Evolutionary conservation across 1,140 invertebrate species (phyloP).

Genomic region (Stegodyphus dumicola): DNA sequence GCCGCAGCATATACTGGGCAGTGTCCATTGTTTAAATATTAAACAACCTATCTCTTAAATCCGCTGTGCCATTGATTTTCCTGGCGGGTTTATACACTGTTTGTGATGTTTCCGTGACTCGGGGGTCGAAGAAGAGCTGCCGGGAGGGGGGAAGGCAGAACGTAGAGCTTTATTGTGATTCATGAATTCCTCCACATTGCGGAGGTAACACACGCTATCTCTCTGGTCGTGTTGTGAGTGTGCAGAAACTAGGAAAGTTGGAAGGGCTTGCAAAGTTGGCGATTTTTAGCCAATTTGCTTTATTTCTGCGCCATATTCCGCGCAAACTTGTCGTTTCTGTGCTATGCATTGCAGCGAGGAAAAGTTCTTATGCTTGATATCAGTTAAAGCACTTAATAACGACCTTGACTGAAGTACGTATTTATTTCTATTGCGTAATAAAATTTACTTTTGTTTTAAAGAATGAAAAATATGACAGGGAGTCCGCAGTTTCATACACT

Average conservation of each 20-base stretch:
- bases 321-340: too few relatives aligned
- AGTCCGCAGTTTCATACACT: too few relatives aligned
- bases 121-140: background rate
- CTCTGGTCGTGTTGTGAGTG: background rate
- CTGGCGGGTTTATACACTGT: slow-evolving; percentile 12
- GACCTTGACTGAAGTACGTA: too few relatives aligned
- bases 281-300: slow-evolving; percentile 37
- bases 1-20: slow-evolving; percentile 23
- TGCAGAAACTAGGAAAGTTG: background rate
- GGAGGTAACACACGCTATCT: slow-evolving; percentile 38
- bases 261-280: slow-evolving; percentile 49
- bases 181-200: slow-evolving; percentile 55
- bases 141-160: background rate
- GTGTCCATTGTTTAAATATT: slow-evolving; percentile 61
- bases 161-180: slow-evolving; percentile 59
- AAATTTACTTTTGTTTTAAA: too few relatives aligned
- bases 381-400: too few relatives aligned
- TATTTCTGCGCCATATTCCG: background rate
- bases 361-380: too few relatives aligned
- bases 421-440: too few relatives aligned
- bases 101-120: slow-evolving; percentile 56
- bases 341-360: too few relatives aligned
- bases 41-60: slow-evolving; percentile 56
- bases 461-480: too few relatives aligned
- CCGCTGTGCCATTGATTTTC: slow-evolving; percentile 50